phyloP scores from a whole-genome alignment of 2,888 invertebrate species.

The Platynereis dumerilii region DNA sequence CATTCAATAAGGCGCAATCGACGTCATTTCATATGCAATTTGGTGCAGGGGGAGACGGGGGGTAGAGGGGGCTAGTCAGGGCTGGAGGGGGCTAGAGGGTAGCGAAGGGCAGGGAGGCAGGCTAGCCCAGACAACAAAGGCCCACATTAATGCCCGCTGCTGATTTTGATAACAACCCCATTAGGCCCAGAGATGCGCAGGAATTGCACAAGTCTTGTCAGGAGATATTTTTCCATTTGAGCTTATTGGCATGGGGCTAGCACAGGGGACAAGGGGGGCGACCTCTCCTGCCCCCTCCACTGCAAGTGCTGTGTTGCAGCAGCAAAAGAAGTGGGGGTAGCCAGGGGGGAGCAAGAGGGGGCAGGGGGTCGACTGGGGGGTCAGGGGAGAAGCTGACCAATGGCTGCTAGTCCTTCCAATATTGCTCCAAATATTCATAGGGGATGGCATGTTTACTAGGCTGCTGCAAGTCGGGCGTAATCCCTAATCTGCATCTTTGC shows the following conservation, averaged over 20 bases:
- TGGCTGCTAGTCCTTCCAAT: slow-evolving; percentile 12
- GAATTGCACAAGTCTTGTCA: slow-evolving; percentile 6
- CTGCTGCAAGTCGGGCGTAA: slow-evolving; percentile 18
- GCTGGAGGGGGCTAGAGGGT: not conserved
- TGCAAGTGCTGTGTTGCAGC: no score
- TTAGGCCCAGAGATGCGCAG: not conserved
- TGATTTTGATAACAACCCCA: slow-evolving; percentile 9
- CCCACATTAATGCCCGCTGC: not conserved
- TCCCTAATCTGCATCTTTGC: slow-evolving; percentile 18
- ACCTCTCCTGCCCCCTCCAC: not conserved
- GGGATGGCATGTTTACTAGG: slow-evolving; percentile 25
- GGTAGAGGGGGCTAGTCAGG: no score
- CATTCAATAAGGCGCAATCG: slow-evolving; percentile 6
- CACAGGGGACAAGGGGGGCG: not conserved
- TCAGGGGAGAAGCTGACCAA: slow-evolving; percentile 3
- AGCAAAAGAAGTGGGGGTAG: no score
- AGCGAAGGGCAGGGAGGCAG: not conserved
- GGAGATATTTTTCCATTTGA: slow-evolving; percentile 10
- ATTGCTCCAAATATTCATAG: slow-evolving; percentile 24
- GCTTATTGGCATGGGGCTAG: slow-evolving; percentile 1
- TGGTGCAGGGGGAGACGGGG: not conserved
- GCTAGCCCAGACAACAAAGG: slow-evolving; percentile 6
- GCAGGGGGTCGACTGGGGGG: not conserved
- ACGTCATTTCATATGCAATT: slow-evolving; percentile 10
- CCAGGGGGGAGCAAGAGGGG: no score